These are phyloP conservation scores for Semicossyphus pulcher DNA, from an alignment of 2,113 vertebrate species.

Conservation along the genomic window DNA sequence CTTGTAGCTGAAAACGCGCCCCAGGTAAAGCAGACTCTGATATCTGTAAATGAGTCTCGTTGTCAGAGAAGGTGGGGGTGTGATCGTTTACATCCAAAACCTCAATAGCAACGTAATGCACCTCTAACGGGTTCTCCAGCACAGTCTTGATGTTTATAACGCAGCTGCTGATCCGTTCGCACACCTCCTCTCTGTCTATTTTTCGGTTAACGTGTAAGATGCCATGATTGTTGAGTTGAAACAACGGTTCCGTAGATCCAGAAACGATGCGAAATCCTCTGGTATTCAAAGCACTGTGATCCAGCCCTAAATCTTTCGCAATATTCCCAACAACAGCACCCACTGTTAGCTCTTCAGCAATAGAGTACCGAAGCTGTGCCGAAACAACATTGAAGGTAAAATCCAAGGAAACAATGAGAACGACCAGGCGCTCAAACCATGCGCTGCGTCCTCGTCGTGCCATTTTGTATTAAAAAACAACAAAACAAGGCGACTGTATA, in stretches of 20 bases:
- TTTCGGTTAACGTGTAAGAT: slow-evolving; percentile 55
- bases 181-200: slow-evolving; percentile 79
- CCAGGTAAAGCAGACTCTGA: slow-evolving; percentile 77
- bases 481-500: neutral
- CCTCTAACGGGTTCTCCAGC: slow-evolving; percentile 83
- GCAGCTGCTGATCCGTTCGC: slow-evolving; percentile 63
- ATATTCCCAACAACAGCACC: slow-evolving; percentile 71
- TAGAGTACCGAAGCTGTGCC: slow-evolving; percentile 71
- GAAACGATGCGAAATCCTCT: slow-evolving; percentile 71
- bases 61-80: slow-evolving; percentile 71
- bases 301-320: slow-evolving; percentile 75
- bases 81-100: slow-evolving; percentile 87
- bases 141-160: slow-evolving; percentile 78
- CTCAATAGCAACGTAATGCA: slow-evolving; percentile 86
- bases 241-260: slow-evolving; percentile 58
- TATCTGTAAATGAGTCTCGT: slow-evolving; percentile 76
- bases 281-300: slow-evolving; percentile 34
- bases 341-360: slow-evolving; percentile 63
- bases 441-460: slow-evolving; percentile 9
- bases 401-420: slow-evolving; percentile 50
- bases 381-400: slow-evolving; percentile 25
- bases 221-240: slow-evolving; percentile 51
- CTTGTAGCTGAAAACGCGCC: slow-evolving; percentile 82
- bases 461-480: slow-evolving; percentile 30
- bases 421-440: slow-evolving; percentile 10